Evolutionary conservation across 2,888 invertebrate species (phyloP), one percentile per base, ranked within the genome.

Genomic region (Hypena proboscidalis): DNA sequence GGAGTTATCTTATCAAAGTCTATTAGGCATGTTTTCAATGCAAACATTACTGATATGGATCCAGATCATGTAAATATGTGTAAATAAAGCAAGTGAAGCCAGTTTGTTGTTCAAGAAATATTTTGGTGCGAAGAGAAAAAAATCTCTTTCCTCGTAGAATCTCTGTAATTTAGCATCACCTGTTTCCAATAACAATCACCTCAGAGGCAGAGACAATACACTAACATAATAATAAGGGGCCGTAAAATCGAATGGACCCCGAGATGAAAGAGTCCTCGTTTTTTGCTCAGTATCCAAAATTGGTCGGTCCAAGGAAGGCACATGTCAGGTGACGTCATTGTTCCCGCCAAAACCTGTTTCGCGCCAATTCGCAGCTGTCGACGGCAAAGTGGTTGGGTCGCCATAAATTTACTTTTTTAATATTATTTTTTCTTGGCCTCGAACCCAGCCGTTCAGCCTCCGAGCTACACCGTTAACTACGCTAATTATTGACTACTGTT

Each of bases 361-460:
- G 85, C 85, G 83, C 83, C 86, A 85, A 81, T 86, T 85, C 85
- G 90, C 90, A 90, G 89, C 88, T 88, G 90, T 85, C 87, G 83
- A 56, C 77, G 71, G 70, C 67, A 73, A 85, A 85, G 73, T 66
- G 74, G 83, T 74, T 64, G 69, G 72, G 67, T 77, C 67, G 79
- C 74, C 61, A 73, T 77, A 75, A 80, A 77, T 80, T 80, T 72
- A 59, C 68, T 77, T 76, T 79, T 68, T 69, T 70, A 71, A 60
- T 66, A 74, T 73, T 79, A 71, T 72, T 69, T 52, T n/a, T 47
- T 42, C 63, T 67, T 58, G 59, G 67, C 76, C 70, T 70, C 70
- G 71, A 74, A 75, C 74, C 52, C 63, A 62, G 61, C 64, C 74
- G 62, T 75, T 77, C 75, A 77, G 79, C 80, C 79, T 80, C 80